A percentile compares a stretch with the other conserved stretches of the same genome.
Conservation (phyloP, 2,113 vertebrate species). For the Anhinga rufa region DNA sequence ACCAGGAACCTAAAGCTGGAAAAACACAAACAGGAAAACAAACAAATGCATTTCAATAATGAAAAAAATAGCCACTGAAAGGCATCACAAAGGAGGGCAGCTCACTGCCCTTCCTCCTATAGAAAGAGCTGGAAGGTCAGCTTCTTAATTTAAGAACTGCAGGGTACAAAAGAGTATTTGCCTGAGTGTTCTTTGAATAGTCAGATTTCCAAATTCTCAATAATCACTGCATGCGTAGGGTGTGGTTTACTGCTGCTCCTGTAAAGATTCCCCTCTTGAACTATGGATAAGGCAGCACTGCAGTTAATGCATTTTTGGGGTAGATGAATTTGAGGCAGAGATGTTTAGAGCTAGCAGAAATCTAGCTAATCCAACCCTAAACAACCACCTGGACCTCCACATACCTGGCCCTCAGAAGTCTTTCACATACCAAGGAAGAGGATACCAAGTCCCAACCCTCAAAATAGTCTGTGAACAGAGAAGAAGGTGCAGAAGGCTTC, state of each 20-base stretch:
- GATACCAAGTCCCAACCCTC: not conserved
- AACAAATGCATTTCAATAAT: not conserved
- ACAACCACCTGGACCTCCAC: not conserved
- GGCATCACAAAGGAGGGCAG: not conserved
- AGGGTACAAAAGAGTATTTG: not conserved
- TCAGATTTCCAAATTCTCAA: not conserved
- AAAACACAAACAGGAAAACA: not conserved
- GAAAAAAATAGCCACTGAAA: not conserved
- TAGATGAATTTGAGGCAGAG: not conserved
- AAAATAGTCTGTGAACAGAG: not conserved
- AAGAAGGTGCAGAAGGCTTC: not conserved
- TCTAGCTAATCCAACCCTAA: not conserved
- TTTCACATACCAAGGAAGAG: not conserved
- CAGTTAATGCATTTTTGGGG: not conserved
- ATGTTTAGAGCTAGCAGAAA: not conserved
- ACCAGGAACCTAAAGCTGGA: not conserved
- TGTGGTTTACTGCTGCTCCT: not conserved
- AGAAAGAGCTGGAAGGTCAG: conserved; percentile 10
- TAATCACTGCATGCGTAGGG: not conserved
- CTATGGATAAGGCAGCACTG: not conserved
- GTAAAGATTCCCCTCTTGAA: not conserved
- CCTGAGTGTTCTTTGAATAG: not conserved
- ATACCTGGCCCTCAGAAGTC: not conserved
- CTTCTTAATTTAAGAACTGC: not conserved
- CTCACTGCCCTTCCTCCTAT: not conserved